Conservation (phyloP, 2,113 vertebrate genomes). For the Platichthys flesus region DNA sequence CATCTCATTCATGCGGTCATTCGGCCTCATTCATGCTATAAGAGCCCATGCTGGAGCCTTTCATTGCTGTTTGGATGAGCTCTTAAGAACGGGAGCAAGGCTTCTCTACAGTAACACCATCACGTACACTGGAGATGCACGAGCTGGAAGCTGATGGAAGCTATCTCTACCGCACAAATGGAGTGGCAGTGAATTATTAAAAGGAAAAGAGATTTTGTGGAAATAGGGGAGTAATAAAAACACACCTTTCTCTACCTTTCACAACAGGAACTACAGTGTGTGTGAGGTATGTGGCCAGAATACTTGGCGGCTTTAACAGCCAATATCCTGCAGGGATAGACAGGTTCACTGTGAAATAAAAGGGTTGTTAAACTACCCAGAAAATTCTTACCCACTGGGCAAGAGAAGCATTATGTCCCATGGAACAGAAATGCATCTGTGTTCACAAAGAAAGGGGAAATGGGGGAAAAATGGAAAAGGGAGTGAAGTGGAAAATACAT, state of each 20-base stretch:
- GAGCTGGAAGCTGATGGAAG: constrained; percentile 51
- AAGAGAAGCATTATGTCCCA: constrained; percentile 28
- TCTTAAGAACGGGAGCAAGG: constrained; percentile 40
- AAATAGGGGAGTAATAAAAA: constrained; percentile 50
- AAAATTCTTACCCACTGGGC: constrained; percentile 46
- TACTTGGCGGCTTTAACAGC: constrained; percentile 65
- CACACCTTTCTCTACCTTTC: constrained; percentile 45
- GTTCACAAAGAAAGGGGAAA: constrained; percentile 2
- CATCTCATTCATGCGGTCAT: constrained; percentile 20
- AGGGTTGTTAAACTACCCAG: constrained; percentile 55
- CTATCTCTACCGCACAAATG: constrained; percentile 39
- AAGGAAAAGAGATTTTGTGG: constrained; percentile 59
- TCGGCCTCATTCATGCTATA: background rate
- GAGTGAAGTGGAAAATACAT: constrained; percentile 12
- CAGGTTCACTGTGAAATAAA: constrained; percentile 67
- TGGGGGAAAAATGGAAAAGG: background rate
- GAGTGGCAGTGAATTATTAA: constrained; percentile 71
- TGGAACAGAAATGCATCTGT: constrained; percentile 21
- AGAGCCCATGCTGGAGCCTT: constrained; percentile 48
- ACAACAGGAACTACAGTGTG: constrained; percentile 33
- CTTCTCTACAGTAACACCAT: constrained; percentile 31
- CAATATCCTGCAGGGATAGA: constrained; percentile 56
- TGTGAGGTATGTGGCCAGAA: constrained; percentile 19
- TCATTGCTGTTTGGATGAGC: constrained; percentile 41
- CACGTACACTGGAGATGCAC: constrained; percentile 36